Conservation (phyloP, 2,797 vertebrate genomes). For the Chloroceryle amazona region DNA sequence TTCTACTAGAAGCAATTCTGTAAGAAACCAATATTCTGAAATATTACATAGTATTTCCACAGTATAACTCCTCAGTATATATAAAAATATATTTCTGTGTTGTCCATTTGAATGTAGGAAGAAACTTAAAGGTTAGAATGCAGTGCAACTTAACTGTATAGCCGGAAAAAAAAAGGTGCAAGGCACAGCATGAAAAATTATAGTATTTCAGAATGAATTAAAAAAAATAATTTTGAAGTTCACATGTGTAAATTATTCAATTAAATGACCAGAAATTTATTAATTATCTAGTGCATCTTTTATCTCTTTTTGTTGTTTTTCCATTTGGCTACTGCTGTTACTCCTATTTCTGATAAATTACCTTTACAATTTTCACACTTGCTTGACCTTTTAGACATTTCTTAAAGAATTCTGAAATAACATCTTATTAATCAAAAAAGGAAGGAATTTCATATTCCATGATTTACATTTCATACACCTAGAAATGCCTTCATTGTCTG, state of each 20-base stretch:
- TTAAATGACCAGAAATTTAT: not conserved
- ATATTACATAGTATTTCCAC: not conserved
- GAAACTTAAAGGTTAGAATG: not conserved
- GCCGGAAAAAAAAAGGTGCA: not conserved
- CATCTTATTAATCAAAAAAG: not conserved
- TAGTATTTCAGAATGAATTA: not conserved
- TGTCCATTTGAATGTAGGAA: not conserved
- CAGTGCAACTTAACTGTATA: not conserved
- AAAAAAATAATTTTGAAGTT: not conserved
- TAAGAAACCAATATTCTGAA: not conserved
- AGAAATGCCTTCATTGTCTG: not conserved
- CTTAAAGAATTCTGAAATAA: conserved; percentile 51
- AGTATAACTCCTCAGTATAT: not conserved
- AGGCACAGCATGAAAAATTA: not conserved
- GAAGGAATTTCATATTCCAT: conserved; percentile 22
- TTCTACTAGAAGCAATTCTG: not conserved
- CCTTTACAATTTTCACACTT: not conserved
- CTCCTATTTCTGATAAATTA: not conserved
- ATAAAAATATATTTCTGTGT: not conserved
- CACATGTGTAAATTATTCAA: not conserved
- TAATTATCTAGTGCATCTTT: not conserved
- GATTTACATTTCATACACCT: conserved; percentile 4
- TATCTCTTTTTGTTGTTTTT: not conserved
- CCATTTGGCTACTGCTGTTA: not conserved
- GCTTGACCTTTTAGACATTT: conserved; percentile 7